Evolutionary conservation across 2,888 invertebrate species (phyloP), one percentile per base, ranked within the genome.

Genomic region (Eupithecia vulgata): DNA sequence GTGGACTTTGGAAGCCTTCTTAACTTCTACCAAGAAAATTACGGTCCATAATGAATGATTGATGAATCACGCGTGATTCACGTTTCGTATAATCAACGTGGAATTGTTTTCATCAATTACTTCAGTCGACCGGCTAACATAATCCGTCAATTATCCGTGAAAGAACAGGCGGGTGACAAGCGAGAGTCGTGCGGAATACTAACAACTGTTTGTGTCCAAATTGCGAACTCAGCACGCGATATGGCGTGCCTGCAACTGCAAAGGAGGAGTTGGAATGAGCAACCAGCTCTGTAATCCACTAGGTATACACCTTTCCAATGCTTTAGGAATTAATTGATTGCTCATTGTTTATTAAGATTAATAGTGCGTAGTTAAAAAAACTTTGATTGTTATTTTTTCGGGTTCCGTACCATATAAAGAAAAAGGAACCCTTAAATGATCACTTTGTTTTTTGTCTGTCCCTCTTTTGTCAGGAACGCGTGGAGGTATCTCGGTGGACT

Each of bases 111-210:
- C 76, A 79, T 80, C 78, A 80, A 83, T 81, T 80, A 76, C 77
- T 80, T 78, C 65, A 76, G 78, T 80, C 78, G 77, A 25, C 13
- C 77, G 78, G 57, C 57, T 79, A 77, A 73, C 70, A 78, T 78
- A 76, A 79, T 81, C 78, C 73, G 78, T 72, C 82, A 83, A 84
- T 87, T 84, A 84, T 81, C 78, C 75, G 80, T 75, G 75, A 82
- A 80, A 84, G 84, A 79, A 78, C 78, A 80, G 77, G 72, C 72
- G 78, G 80, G 76, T 86, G 87, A 86, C 85, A 85, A 87, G 89
- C 85, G 90, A 90, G 90, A 90, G 90, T 89, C 77, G 81, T 79
- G 80, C 82, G 81, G 85, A 84, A 85, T 85, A 83, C 81, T 81
- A 77, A 76, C 71, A 75, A 79, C 78, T 83, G 81, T 85, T 87